Evolutionary conservation across 1,140 invertebrate species (phyloP), one percentile per base, ranked within the genome.

Genomic region (Maniola jurtina): DNA sequence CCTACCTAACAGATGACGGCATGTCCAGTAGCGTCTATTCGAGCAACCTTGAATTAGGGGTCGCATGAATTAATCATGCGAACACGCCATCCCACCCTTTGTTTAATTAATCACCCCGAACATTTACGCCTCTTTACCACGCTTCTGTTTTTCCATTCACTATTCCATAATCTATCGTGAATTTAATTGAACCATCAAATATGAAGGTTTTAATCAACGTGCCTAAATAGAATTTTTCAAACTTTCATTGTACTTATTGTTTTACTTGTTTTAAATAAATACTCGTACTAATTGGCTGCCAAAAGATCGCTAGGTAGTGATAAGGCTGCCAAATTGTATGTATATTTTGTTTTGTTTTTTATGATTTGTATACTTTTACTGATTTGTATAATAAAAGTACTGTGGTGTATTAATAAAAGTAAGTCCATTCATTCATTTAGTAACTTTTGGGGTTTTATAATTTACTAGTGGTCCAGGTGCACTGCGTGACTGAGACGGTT

Each of bases 51-150:
- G 70, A 70, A 55, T 64, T 64, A 72, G 66, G 62, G 59, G 68
- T 67, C 59, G 61, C 61, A 47, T 69, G 68, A 68, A 80, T 79
- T 79, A 77, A 76, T 77, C 76, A 75, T 75, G 68, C 71, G 70
- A 73, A 66, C 70, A 72, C 71, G 66, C 69, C 34, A 68, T 66
- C 61, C 63, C 56, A 65, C 71, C 63, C 64, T 71, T 75, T 73
- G 69, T 77, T 73, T 70, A 77, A 77, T 77, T 72, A 74, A 67
- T 73, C 66, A 73, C 69, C 55, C 55, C 57, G 33, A 71, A 66
- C 64, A 48, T 66, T 71, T 71, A 66, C 64, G 56, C 69, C 68
- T 60, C 45, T 62, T 71, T 66, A 63, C 60, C 58, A 36, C 58
- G 45, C 55, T 70, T 65, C 45, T 58, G 54, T 70, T 62, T 70